Conservation (phyloP, 2,113 vertebrate genomes). For the Notiomystis cincta region DNA sequence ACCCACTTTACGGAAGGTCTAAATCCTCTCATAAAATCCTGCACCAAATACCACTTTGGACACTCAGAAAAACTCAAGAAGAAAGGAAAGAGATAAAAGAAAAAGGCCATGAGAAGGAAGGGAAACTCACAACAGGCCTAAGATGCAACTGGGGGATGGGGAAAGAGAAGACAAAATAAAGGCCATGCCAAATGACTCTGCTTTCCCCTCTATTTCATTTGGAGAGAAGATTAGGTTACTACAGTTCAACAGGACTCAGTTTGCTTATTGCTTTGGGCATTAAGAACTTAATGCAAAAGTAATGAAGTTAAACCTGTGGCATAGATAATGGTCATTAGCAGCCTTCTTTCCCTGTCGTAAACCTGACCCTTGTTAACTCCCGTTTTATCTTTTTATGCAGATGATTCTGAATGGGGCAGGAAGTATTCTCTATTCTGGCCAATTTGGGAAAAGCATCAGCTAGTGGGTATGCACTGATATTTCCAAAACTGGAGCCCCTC, state of each 20-base stretch:
- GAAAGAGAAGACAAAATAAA: neutral
- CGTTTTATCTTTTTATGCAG: slow-evolving; percentile 52
- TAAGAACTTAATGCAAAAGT: slow-evolving; percentile 50
- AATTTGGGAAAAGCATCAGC: neutral
- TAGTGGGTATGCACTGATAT: neutral
- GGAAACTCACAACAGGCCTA: neutral
- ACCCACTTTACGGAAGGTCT: neutral
- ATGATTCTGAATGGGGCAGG: slow-evolving; percentile 9
- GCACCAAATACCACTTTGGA: neutral
- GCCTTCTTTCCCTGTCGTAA: slow-evolving; percentile 51
- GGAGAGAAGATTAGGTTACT: slow-evolving; percentile 23
- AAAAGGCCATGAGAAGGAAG: neutral
- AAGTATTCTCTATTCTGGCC: neutral
- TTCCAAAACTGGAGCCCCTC: neutral
- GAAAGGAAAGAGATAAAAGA: neutral
- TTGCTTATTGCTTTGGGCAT: slow-evolving; percentile 56
- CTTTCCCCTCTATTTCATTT: neutral
- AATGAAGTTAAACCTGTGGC: slow-evolving; percentile 70
- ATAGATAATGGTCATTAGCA: slow-evolving; percentile 70
- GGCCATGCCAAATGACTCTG: neutral
- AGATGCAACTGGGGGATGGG: neutral
- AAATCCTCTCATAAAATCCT: neutral
- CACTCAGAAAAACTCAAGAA: neutral
- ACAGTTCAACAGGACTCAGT: slow-evolving; percentile 5
- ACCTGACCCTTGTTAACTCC: slow-evolving; percentile 65